A percentile compares a stretch with the other conserved stretches of the same genome.
phyloP scores from a whole-genome alignment of 35 echinoderm and acorn worm genomes.

The Acanthaster planci region DNA sequence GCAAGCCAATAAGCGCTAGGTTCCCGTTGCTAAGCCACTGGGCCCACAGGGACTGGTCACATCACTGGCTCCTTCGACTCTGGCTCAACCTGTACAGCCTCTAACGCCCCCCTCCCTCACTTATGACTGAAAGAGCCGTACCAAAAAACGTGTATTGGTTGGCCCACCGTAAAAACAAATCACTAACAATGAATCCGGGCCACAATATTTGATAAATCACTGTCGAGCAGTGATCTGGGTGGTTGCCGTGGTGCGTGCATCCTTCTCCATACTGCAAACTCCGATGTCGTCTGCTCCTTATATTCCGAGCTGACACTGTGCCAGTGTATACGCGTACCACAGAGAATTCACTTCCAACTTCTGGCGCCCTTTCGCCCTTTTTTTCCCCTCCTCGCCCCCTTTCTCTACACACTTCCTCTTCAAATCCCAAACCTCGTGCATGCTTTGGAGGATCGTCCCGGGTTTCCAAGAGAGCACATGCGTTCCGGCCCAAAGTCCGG shows the following conservation, averaged over 20 bases:
- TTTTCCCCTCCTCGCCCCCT: too few species aligned
- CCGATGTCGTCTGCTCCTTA: slow-evolving; percentile 21
- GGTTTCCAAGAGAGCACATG: not conserved
- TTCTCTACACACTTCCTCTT: too few species aligned
- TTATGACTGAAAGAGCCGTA: too few species aligned
- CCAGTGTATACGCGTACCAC: not conserved
- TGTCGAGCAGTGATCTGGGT: not conserved
- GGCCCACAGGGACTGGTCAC: not conserved
- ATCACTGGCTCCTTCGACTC: not conserved
- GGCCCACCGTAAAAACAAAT: slow-evolving; percentile 24
- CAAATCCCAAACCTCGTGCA: not conserved
- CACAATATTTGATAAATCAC: slow-evolving; percentile 27
- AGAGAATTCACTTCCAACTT: slow-evolving; percentile 13
- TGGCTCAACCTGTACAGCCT: too few species aligned
- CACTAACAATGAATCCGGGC: slow-evolving; percentile 23
- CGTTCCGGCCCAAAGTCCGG: not conserved
- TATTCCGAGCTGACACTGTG: too few species aligned
- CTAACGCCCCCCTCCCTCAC: too few species aligned
- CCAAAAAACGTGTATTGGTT: too few species aligned
- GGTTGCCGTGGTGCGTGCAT: slow-evolving; percentile 12
- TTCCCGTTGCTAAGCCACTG: not conserved
- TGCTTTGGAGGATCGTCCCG: not conserved
- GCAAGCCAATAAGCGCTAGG: slow-evolving; percentile 2
- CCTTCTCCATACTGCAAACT: too few species aligned
- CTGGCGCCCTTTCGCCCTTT: too few species aligned